These are phyloP conservation scores for Druon quercuslanigerum DNA, from an alignment of 1,140 invertebrate species.

Conservation along the genomic window DNA sequence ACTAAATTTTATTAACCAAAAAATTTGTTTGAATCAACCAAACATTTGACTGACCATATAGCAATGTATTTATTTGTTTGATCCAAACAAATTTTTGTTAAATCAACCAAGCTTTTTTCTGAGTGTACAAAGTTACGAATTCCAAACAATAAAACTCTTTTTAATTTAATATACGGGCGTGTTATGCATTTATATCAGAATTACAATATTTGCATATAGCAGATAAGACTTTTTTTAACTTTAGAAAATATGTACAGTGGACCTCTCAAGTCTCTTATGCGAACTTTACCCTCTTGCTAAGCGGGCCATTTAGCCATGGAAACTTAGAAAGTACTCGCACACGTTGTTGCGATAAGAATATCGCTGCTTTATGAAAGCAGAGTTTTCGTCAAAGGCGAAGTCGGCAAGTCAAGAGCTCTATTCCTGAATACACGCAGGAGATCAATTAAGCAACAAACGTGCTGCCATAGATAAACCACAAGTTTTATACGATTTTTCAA, in stretches of 20 bases:
- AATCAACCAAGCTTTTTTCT: no score
- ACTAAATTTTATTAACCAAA: no score
- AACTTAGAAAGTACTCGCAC: conserved; percentile 12
- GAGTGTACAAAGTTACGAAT: no score
- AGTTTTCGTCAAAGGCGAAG: conserved; percentile 10
- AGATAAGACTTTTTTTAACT: conserved; percentile 13
- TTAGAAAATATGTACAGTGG: conserved; percentile 2
- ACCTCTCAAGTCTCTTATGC: conserved; percentile 4
- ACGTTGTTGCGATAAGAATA: conserved; percentile 15
- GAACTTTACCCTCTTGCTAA: not conserved
- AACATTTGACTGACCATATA: no score
- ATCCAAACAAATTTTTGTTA: no score
- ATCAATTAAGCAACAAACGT: not conserved
- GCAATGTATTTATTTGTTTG: no score
- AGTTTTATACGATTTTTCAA: conserved; percentile 30
- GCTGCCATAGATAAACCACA: conserved; percentile 31
- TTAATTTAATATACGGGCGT: no score
- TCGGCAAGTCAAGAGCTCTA: not conserved
- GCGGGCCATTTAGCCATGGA: not conserved
- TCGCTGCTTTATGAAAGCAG: not conserved
- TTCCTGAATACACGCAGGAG: not conserved
- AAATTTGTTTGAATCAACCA: no score
- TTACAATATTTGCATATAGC: not conserved
- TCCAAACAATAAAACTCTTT: no score
- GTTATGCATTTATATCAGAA: not conserved